Evolutionary conservation across 1,140 invertebrate species (phyloP), one percentile per base, ranked within the genome.

Genomic region (Drosophila elegans): DNA sequence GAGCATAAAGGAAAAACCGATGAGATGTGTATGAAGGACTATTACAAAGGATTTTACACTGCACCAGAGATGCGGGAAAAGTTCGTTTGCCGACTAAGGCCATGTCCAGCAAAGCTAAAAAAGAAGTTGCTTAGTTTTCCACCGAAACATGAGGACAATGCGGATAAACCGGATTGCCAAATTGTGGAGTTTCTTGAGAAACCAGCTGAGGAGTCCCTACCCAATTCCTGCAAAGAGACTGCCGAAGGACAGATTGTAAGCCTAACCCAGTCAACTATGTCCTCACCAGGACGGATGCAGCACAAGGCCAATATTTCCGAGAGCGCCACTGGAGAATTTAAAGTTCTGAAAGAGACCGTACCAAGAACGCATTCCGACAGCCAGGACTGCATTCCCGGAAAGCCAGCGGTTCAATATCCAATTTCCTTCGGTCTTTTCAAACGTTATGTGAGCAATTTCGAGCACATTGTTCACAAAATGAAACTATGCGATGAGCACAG

Each of bases 391-490:
- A 5, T 32, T 6, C 29, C 5, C 4, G 29, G 7, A 7, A 32
- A 7, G 7, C 7, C 0, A 42, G n/a, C 1, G 9, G 6, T 7
- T 1, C 0, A 5, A 16, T 9, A 3, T 25, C 44, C 44, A 5
- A 4, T 46, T 11, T 25, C 44, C 12, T 46, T 46, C 0, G 6
- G 34, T 2, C 3, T 48, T 1, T 80, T 80, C 3, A 72, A 56
- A 16, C 38, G 46, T 6, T 63, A 49, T 27, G 27, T 80, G 0
- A 39, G 3, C 7, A 80, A 80, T 49, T 25, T 80, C 0, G 10
- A 61, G 1, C 29, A 42, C n/a, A 81, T 81, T 13, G 25, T 45
- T 0, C 1, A 71, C 6, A 12, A 71, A 56, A 80, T 80, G 78
- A 21, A 39, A n/a, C 4, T 11, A 1, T 49, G 36, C 3, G 32